Percentiles rank a stretch among this genome's conserved stretches.
These are phyloP conservation scores for Coregonus suidteri DNA, from an alignment of 2,797 vertebrate species.

Conservation along the genomic window DNA sequence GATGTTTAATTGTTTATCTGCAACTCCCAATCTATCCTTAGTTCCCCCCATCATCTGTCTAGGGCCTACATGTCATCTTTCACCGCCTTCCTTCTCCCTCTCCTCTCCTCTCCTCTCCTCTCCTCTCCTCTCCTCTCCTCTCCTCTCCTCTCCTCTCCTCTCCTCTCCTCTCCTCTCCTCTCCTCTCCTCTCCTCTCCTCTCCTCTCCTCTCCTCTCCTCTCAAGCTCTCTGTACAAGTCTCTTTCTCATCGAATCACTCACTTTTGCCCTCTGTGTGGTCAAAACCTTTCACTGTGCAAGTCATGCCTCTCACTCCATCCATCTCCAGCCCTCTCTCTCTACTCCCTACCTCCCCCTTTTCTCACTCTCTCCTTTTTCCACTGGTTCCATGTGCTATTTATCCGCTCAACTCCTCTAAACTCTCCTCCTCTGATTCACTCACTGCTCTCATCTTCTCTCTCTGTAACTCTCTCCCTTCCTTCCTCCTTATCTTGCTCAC, in stretches of 20 bases:
- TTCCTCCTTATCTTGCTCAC: too few relatives aligned
- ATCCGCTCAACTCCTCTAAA: too few relatives aligned
- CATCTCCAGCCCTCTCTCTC: not conserved
- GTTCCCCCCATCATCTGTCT: not conserved
- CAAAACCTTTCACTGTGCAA: not conserved
- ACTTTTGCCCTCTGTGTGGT: not conserved
- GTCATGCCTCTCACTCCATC: not conserved
- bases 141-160: too few relatives aligned
- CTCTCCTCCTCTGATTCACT: too few relatives aligned
- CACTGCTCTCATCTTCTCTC: too few relatives aligned
- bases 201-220: not conserved
- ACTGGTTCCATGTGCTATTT: too few relatives aligned
- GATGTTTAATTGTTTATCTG: conserved; percentile 9
- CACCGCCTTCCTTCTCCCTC: not conserved
- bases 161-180: too few relatives aligned
- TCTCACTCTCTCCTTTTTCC: not conserved
- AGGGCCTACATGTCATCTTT: not conserved
- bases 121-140: too few relatives aligned
- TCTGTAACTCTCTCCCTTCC: too few relatives aligned
- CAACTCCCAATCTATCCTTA: not conserved
- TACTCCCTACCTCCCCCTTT: not conserved
- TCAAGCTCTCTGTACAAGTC: not conserved
- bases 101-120: not conserved
- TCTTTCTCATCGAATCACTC: not conserved
- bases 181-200: too few relatives aligned